Evolutionary conservation across 2,113 vertebrate genomes (phyloP).

Genomic region (Rhineura floridana): DNA sequence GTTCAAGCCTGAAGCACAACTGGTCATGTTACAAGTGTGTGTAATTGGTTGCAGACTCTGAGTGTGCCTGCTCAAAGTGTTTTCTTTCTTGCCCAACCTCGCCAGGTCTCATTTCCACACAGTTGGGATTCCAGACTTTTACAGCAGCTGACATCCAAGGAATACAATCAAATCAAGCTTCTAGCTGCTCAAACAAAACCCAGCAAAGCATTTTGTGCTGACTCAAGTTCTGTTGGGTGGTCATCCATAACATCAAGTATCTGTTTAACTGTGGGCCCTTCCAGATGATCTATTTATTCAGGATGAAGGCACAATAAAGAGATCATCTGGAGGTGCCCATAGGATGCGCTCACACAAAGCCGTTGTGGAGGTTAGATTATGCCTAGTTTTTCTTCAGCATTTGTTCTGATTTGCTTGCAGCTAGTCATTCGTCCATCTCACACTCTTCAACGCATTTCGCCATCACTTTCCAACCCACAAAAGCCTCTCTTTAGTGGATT

Average conservation of each 20-base stretch:
- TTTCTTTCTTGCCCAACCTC: slow-evolving; percentile 1
- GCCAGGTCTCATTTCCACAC: neutral
- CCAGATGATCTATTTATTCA: too few species aligned
- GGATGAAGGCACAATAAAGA: too few species aligned
- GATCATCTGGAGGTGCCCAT: too few species aligned
- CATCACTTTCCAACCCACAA: too few species aligned
- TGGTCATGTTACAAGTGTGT: neutral
- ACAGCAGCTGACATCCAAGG: neutral
- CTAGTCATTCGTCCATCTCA: too few species aligned
- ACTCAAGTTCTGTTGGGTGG: neutral
- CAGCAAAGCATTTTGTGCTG: neutral
- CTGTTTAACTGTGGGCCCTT: neutral
- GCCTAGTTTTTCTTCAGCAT: too few species aligned
- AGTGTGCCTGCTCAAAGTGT: neutral
- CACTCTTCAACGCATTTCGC: too few species aligned
- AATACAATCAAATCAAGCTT: neutral
- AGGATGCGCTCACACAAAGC: too few species aligned
- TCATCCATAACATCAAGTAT: neutral
- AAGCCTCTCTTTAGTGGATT: too few species aligned
- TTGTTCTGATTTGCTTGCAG: too few species aligned
- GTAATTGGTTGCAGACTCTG: neutral
- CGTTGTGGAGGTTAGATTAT: too few species aligned
- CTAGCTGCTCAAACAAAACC: too few species aligned
- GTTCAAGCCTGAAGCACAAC: neutral
- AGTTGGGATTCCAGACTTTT: neutral